phyloP scores from a whole-genome alignment of 2,113 vertebrate genomes.

The Dasyurus viverrinus region DNA sequence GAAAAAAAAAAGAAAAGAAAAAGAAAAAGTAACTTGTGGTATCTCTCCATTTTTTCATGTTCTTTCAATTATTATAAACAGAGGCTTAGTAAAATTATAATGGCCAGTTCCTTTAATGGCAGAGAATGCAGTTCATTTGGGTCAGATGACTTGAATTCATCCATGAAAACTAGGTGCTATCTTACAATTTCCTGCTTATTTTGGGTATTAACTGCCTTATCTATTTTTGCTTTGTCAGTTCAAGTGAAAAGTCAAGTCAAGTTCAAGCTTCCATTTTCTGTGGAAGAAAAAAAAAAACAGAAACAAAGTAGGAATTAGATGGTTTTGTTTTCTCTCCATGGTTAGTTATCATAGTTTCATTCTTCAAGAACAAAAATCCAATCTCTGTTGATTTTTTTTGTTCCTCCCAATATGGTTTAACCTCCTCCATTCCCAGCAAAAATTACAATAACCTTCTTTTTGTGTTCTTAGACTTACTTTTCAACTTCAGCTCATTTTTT shows the following conservation, averaged over 20 bases:
- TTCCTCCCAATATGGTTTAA: not conserved
- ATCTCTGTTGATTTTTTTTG: not conserved
- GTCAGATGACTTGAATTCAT: not conserved
- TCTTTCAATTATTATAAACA: not conserved
- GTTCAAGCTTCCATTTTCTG: no score
- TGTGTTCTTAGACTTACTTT: not conserved
- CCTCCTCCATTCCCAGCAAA: no score
- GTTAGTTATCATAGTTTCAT: not conserved
- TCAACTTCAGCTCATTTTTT: not conserved
- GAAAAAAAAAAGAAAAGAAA: no score
- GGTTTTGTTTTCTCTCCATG: not conserved
- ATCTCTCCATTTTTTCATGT: not conserved
- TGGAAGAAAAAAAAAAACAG: not conserved
- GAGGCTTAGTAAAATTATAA: not conserved
- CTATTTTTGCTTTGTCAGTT: not conserved
- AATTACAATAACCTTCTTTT: not conserved
- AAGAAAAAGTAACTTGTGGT: not conserved
- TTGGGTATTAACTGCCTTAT: not conserved
- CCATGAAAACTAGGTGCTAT: not conserved
- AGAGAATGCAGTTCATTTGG: not conserved
- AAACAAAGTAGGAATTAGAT: not conserved
- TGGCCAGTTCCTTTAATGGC: not conserved
- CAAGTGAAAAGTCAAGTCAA: not conserved
- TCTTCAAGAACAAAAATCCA: not conserved
- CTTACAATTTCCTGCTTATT: not conserved